Percentiles rank a stretch among this genome's conserved stretches.
phyloP scores from a whole-genome alignment of 2,797 vertebrate genomes.

The Melanotaenia boesemani region DNA sequence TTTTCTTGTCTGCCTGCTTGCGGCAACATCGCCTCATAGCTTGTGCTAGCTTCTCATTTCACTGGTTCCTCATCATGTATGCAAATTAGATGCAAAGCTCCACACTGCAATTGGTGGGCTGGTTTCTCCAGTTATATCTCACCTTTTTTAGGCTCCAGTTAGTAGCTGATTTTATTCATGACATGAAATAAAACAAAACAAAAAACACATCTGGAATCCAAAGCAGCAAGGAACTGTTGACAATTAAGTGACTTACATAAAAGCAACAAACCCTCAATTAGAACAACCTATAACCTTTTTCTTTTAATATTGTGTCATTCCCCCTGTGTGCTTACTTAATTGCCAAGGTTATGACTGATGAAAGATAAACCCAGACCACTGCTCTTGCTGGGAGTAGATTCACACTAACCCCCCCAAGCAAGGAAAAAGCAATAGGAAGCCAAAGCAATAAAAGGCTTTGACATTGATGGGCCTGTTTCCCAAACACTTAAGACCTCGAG shows the following conservation, averaged over 20 bases:
- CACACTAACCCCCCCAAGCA: constrained; percentile 71
- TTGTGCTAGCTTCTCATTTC: background rate
- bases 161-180: background rate
- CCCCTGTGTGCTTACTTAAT: constrained; percentile 70
- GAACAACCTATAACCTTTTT: constrained; percentile 41
- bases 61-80: background rate
- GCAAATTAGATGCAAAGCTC: background rate
- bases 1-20: background rate
- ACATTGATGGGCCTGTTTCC: constrained; percentile 81
- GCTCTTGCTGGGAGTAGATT: constrained; percentile 56
- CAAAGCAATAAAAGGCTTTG: constrained; percentile 81
- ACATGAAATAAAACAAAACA: background rate
- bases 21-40: background rate
- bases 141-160: background rate
- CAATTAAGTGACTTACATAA: constrained; percentile 14
- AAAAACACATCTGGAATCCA: background rate
- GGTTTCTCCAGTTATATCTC: background rate
- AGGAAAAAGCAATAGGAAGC: constrained; percentile 81
- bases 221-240: constrained; percentile 4
- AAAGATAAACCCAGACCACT: constrained; percentile 65
- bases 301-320: constrained; percentile 60
- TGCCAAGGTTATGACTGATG: constrained; percentile 71
- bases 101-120: background rate
- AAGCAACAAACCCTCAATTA: constrained; percentile 20
- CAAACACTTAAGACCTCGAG: constrained; percentile 77